Conservation (phyloP, 2,797 vertebrate genomes). For the Euthynnus affinis region DNA sequence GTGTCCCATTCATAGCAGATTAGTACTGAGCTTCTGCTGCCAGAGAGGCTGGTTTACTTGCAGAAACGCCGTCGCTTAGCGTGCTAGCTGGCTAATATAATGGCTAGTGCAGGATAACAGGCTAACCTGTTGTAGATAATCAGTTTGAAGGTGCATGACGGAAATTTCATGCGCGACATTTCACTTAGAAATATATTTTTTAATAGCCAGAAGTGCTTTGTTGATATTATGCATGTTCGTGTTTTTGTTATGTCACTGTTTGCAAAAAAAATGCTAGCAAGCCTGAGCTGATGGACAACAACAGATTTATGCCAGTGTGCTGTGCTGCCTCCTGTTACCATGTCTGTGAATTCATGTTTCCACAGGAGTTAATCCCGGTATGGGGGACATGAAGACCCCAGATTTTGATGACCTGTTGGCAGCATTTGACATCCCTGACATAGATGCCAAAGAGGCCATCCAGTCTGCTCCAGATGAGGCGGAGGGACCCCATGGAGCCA, state of each 20-base stretch:
- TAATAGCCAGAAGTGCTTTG: background rate
- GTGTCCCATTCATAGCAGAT: slow-evolving; percentile 63
- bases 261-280: background rate
- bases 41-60: slow-evolving; percentile 52
- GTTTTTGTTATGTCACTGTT: background rate
- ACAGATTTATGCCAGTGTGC: slow-evolving; percentile 17
- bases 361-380: slow-evolving; percentile 88
- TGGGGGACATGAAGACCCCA: slow-evolving; percentile 99
- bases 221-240: background rate
- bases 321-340: slow-evolving; percentile 5
- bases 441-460: slow-evolving; percentile 97
- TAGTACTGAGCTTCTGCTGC: slow-evolving; percentile 30
- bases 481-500: slow-evolving; percentile 86
- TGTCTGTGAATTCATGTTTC: slow-evolving; percentile 39
- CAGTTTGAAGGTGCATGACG: slow-evolving; percentile 6
- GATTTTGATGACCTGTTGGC: slow-evolving; percentile 99
- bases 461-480: slow-evolving; percentile 93
- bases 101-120: slow-evolving; percentile 52
- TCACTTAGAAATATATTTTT: background rate
- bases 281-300: slow-evolving; percentile 32
- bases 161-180: background rate
- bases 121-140: slow-evolving; percentile 34
- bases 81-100: slow-evolving; percentile 69
- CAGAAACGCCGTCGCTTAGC: slow-evolving; percentile 54
- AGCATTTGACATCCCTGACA: slow-evolving; percentile 98